Evolutionary conservation across 2,113 vertebrate genomes (phyloP), one percentile per base, ranked within the genome.

Genomic region (Hemiprocne comata): DNA sequence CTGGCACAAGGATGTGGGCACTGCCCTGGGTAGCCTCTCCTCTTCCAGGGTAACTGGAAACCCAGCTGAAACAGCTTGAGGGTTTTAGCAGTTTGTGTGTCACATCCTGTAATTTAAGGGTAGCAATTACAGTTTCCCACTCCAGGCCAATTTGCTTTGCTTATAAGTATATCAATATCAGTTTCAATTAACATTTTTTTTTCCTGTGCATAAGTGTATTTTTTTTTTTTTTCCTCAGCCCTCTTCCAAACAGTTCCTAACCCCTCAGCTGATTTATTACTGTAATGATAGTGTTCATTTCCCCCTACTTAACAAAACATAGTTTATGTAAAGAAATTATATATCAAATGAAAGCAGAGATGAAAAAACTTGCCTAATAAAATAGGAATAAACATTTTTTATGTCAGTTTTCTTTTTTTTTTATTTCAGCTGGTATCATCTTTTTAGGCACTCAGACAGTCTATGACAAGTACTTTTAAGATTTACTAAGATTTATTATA

Each of bases 251-350:
- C 2, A 75, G 10, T 72, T 85, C 7, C 13, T 79, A 79, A 60
- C 16, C 7, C 15, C 16, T 88, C 26, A 48, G 17, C 7, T 77
- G 13, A 4, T 48, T 90, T 58, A 40, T 60, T 65, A 38, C 25
- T 54, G 23, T 36, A 77, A 88, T 24, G n/a, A 34, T 14, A 70
- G 31, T 17, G 24, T 44, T 83, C 9, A 61, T 73, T 84, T 94
- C 72, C 9, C 24, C 1, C 1, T 64, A 48, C 5, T 51, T 55
- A 42, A 15, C 3, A 85, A 42, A 28, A 85, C 11, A 77, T 8
- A n/a, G 33, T 58, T 94, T 62, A 50, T 86, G 54, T 73, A 48
- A 81, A 89, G 21, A 90, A 80, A 67, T 71, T 33, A 51, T 18
- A 46, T 55, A 33, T 7, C 28, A 81, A 60, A 84, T 51, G 23